Evolutionary conservation across 2,113 vertebrate genomes (phyloP), one percentile per base, ranked within the genome.

Genomic region (Cranoglanis bouderius): DNA sequence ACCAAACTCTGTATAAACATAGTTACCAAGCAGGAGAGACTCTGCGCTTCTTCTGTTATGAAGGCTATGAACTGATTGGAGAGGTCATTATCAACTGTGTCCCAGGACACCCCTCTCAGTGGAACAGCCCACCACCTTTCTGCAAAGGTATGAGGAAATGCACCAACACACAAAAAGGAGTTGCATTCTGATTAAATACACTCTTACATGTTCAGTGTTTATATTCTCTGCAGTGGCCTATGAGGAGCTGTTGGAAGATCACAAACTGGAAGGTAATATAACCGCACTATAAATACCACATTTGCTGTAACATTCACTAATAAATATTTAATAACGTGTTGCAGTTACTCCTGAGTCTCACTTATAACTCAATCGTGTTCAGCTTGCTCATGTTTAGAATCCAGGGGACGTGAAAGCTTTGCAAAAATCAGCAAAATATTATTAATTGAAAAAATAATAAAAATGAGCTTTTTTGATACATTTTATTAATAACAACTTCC

Each of bases 21-120:
- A 97, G 96, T 91, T 98, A 98, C 95, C 97, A 97, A 93, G 97
- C 97, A 0, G 97, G 97, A 32, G 97, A 98, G 92, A 97, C 97
- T 3, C 95, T 98, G 90, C 96, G 97, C 14, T 98, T 98, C 94
- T 98, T 98, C 95, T 98, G 97, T 91, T 98, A 97, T 0, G 97
- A 98, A 91, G 97, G 97, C 75, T 98, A 97, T 5, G 97, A 98
- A 92, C 97, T 98, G 16, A 97, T 98, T 0, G 97, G 97, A 0
- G 97, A 98, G 91, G 97, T 98, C 89, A 97, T 97, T 55, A 97
- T 98, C 92, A 97, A 94, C 92, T 98, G 97, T 85, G 94, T 97
- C 70, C 97, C 97, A 0, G 97, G 97, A 14, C 97, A 98, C 90
- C 97, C 97, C 5, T 98, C 97, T 29, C 97, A 97, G 92, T 98